Evolutionary conservation across 2,113 vertebrate genomes (phyloP).

Genomic region (Sphyrna mokarran): DNA sequence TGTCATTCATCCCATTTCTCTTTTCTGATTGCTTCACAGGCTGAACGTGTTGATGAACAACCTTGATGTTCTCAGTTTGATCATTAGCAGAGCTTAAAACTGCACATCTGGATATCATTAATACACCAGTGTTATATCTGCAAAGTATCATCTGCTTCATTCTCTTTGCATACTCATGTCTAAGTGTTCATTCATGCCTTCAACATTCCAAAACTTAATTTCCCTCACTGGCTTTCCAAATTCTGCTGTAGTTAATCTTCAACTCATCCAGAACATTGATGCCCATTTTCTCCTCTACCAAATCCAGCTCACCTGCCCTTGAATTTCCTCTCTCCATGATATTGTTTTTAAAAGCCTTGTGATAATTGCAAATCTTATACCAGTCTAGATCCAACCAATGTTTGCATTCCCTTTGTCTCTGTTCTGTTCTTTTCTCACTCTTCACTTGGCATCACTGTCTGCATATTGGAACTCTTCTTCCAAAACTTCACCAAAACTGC

Average conservation of each 20-base stretch:
- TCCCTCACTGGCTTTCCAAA: neutral
- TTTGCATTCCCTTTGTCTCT: neutral
- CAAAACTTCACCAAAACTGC: neutral
- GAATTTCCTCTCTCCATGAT: neutral
- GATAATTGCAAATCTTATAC: neutral
- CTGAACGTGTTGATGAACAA: neutral
- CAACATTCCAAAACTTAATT: neutral
- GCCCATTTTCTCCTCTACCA: neutral
- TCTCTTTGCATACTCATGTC: neutral
- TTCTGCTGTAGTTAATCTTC: neutral
- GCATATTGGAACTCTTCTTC: neutral
- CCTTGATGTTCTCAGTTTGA: neutral
- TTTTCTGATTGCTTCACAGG: neutral
- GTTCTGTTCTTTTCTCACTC: neutral
- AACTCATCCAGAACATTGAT: neutral
- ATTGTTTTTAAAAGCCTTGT: neutral
- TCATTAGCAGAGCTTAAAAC: neutral
- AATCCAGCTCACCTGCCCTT: neutral
- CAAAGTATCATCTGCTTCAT: neutral
- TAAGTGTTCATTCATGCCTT: neutral
- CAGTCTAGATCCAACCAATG: neutral
- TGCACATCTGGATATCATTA: neutral
- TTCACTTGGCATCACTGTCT: neutral
- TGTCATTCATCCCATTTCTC: neutral
- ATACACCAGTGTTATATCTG: neutral